Evolutionary conservation across 1,140 invertebrate species (phyloP), one percentile per base, ranked within the genome.

Genomic region (Orchesella cincta): DNA sequence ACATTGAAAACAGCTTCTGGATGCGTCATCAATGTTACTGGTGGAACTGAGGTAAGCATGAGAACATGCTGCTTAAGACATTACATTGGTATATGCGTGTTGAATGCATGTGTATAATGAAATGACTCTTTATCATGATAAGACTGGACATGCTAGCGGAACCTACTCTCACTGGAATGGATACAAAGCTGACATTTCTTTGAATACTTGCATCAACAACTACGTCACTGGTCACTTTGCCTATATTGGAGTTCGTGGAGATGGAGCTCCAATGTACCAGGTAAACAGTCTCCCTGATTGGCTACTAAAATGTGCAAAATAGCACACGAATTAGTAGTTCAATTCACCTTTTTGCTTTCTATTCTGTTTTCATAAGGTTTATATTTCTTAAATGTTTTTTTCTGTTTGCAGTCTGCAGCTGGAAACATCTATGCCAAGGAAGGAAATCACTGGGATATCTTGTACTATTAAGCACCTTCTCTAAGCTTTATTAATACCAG

Each of bases 91-190:
- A n/a, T n/a, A n/a, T n/a, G n/a, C n/a, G n/a, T n/a, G n/a, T n/a
- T n/a, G n/a, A n/a, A n/a, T n/a, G n/a, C n/a, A n/a, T n/a, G n/a
- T n/a, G n/a, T n/a, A n/a, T n/a, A n/a, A n/a, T n/a, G n/a, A n/a
- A n/a, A n/a, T n/a, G n/a, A n/a, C n/a, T 46, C 20, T 46, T 46
- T 20, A 46, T 46, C 16, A 16, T 8, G 16, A 28, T 26, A 73
- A 78, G 76, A 64, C 51, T 46, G 80, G 78, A 14, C 80, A 81
- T 64, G 78, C 78, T 8, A 36, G 35, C 26, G 78, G 78, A 52
- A 78, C 78, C 26, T 79, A 81, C 35, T 79, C 78, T 51, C 80
- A 81, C 33, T 81, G 74, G 73, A 81, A 81, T 54, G 80, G 80
- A 0, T 81, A 81, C 78, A 81, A 81, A 54, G 14, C 77, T 1